phyloP scores from a whole-genome alignment of 1,140 invertebrate genomes.

The Temnothorax nylanderi region DNA sequence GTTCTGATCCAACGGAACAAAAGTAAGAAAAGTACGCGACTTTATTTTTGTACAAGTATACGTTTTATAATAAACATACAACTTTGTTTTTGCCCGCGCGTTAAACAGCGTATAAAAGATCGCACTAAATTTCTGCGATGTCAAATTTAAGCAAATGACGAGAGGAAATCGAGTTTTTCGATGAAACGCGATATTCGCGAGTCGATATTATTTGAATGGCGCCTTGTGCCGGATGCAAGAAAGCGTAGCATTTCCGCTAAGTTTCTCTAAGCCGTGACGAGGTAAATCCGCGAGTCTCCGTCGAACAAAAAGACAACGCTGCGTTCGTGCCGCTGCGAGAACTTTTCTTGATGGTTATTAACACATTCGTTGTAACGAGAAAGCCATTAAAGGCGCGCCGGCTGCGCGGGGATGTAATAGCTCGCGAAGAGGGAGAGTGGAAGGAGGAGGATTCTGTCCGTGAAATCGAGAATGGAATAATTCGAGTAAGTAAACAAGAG shows the following conservation, averaged over 20 bases:
- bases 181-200: not conserved
- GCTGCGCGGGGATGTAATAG: not conserved
- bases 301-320: slow-evolving; percentile 17
- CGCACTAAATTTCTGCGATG: not conserved
- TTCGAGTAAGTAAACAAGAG: not conserved
- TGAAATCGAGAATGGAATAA: slow-evolving; percentile 6
- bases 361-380: slow-evolving; percentile 40
- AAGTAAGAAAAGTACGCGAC: not conserved
- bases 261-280: slow-evolving; percentile 1
- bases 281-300: not conserved
- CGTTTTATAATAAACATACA: not conserved
- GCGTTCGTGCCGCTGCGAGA: not conserved
- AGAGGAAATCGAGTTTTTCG: not conserved
- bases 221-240: not conserved
- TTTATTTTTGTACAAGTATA: not conserved
- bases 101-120: not conserved
- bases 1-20: not conserved
- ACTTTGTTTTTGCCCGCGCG: not conserved
- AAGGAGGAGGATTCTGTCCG: not conserved
- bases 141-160: not conserved
- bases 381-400: slow-evolving; percentile 22
- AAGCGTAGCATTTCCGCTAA: not conserved
- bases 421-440: not conserved
- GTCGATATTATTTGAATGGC: not conserved
- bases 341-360: slow-evolving; percentile 46